Conservation (phyloP, 2,888 invertebrate species). For the Drosophila quasianomalipes region DNA sequence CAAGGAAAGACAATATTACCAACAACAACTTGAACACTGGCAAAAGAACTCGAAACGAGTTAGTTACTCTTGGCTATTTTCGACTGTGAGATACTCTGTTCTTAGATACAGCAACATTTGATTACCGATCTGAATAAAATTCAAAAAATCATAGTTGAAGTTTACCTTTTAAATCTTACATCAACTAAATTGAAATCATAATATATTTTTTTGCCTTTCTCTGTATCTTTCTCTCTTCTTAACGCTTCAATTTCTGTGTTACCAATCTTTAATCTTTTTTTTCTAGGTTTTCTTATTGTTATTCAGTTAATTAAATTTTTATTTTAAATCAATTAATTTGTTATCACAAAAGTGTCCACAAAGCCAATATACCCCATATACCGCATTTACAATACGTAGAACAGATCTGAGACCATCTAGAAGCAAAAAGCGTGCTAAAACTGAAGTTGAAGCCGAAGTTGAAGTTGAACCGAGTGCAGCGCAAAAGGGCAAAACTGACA, state of each 20-base stretch:
- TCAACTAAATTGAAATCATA: not conserved
- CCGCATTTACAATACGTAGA: not conserved
- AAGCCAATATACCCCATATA: conserved; percentile 4
- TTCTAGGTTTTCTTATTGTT: not conserved
- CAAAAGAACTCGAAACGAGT: conserved; percentile 4
- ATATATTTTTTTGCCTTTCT: not conserved
- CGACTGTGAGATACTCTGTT: conserved; percentile 6
- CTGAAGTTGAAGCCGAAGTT: not conserved
- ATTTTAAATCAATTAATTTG: not conserved
- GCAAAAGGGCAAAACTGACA: conserved; percentile 47
- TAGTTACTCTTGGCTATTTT: too few species aligned
- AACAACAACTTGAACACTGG: not conserved
- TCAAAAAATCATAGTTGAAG: not conserved
- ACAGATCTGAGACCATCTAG: not conserved
- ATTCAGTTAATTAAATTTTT: too few species aligned
- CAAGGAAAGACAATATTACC: conserved; percentile 1
- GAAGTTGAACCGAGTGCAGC: conserved; percentile 12
- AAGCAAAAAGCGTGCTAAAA: conserved; percentile 21
- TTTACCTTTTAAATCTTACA: too few species aligned
- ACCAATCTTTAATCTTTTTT: not conserved
- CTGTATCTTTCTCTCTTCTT: too few species aligned
- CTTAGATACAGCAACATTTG: not conserved
- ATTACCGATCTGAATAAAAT: not conserved
- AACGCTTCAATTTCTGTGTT: not conserved
- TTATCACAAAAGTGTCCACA: not conserved